These are phyloP conservation scores for Liasis olivaceus DNA, from an alignment of 2,797 vertebrate genomes.

Conservation along the genomic window DNA sequence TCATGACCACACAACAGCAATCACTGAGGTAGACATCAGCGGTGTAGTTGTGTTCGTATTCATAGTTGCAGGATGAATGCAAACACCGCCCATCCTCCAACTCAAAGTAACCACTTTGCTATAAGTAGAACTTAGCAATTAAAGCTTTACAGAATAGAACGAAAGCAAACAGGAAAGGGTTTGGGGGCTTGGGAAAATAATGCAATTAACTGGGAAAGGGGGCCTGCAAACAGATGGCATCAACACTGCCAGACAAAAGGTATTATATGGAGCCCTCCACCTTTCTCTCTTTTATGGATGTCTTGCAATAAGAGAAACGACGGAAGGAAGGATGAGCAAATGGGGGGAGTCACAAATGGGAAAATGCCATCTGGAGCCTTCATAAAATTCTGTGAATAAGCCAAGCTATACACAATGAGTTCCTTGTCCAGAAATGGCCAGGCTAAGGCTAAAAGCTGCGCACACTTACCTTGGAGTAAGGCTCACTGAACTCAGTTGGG, in stretches of 20 bases:
- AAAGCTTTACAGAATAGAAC: slow-evolving; percentile 18
- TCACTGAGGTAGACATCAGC: neutral
- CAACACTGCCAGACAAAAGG: neutral
- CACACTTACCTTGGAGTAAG: neutral
- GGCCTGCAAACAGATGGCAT: neutral
- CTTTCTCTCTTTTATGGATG: neutral
- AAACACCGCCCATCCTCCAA: neutral
- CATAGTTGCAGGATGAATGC: slow-evolving; percentile 3
- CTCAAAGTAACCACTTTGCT: slow-evolving; percentile 21
- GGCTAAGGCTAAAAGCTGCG: neutral
- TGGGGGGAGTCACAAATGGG: neutral
- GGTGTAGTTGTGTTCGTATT: neutral
- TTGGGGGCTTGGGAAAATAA: neutral
- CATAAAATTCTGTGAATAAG: neutral
- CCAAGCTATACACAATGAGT: neutral
- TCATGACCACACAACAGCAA: slow-evolving; percentile 10
- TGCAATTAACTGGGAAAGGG: neutral
- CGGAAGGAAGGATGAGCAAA: neutral
- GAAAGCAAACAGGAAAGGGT: neutral
- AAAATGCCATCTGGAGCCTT: neutral
- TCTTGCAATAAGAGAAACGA: neutral
- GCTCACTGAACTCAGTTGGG: neutral
- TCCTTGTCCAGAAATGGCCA: neutral
- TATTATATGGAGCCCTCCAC: neutral
- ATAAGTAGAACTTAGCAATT: slow-evolving; percentile 28